Evolutionary conservation across 2,113 vertebrate species (phyloP).

Genomic region (Scomber japonicus): DNA sequence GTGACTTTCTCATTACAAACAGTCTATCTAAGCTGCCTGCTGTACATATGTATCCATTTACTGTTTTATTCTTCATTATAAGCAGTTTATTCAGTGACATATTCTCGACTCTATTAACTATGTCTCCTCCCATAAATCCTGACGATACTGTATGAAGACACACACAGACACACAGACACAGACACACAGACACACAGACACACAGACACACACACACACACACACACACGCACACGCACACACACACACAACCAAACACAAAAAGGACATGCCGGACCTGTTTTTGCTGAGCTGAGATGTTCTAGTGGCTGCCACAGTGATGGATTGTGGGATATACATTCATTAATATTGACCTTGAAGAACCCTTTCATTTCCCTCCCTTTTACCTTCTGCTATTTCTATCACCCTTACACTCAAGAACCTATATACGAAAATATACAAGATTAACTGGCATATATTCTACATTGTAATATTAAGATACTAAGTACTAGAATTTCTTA

Average conservation of each 20-base stretch:
- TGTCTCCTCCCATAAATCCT: constrained; percentile 14
- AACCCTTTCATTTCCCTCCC: not conserved
- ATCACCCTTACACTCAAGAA: not conserved
- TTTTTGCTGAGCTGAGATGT: not conserved
- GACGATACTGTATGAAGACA: not conserved
- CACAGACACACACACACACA: constrained; percentile 1
- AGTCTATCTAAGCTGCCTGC: not conserved
- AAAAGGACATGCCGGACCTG: not conserved
- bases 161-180: not conserved
- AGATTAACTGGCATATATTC: too few species aligned
- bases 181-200: constrained; percentile 10
- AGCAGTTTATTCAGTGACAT: not conserved
- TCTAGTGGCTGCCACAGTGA: constrained; percentile 10
- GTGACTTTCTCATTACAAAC: not conserved
- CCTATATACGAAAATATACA: too few species aligned
- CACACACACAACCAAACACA: constrained; percentile 2
- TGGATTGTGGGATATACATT: constrained; percentile 12
- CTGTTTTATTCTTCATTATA: not conserved
- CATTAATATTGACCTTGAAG: constrained; percentile 1
- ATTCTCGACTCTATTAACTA: too few species aligned
- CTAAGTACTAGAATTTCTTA: too few species aligned
- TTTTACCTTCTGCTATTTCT: not conserved
- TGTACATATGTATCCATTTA: not conserved
- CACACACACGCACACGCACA: constrained; percentile 9
- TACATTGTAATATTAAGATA: too few species aligned